Evolutionary conservation across 2,113 vertebrate species (phyloP), one percentile per base, ranked within the genome.

Genomic region (Cettia cetti): DNA sequence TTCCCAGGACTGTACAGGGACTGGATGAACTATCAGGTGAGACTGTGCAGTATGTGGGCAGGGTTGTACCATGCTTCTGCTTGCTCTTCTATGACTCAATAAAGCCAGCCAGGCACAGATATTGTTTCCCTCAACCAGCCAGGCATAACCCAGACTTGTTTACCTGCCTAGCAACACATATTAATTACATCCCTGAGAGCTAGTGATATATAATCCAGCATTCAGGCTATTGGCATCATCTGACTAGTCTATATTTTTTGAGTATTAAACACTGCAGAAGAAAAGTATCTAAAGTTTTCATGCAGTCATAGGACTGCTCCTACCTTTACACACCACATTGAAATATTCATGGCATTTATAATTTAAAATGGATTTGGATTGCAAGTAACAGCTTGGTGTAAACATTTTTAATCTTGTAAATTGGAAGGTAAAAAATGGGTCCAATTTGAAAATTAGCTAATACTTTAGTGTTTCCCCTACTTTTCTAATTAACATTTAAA

Each of bases 211-310:
- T 47, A 75, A 70, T 28, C 78, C 26, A 18, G n/a, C 27, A 60
- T 76, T 82, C 75, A 76, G 53, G 19, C 44, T 57, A 19, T 14
- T 68, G 86, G 31, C 53, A 65, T 83, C 21, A 69, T 35, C 71
- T 54, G 39, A 59, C 79, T 54, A 60, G 11, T 69, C 45, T 44
- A 4, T 52, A 39, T 85, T 40, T 82, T 80, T 31, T 28, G 83
- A 89, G 64, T 77, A 53, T 77, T 91, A 89, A 92, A 66, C 60
- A 70, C 21, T 27, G 44, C 37, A 28, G 42, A 79, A 90, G 28
- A 78, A 84, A 66, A 64, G 22, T 10, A 28, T 40, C 16, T 77
- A 69, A 52, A 76, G 28, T 42, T 77, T 61, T 92, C 42, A 45
- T 44, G 61, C 47, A 66, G 52, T 37, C 9, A 4, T 35, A 37